Evolutionary conservation across 2,113 vertebrate genomes (phyloP), one percentile per base, ranked within the genome.

Genomic region (Brachyhypopomus gauderio): DNA sequence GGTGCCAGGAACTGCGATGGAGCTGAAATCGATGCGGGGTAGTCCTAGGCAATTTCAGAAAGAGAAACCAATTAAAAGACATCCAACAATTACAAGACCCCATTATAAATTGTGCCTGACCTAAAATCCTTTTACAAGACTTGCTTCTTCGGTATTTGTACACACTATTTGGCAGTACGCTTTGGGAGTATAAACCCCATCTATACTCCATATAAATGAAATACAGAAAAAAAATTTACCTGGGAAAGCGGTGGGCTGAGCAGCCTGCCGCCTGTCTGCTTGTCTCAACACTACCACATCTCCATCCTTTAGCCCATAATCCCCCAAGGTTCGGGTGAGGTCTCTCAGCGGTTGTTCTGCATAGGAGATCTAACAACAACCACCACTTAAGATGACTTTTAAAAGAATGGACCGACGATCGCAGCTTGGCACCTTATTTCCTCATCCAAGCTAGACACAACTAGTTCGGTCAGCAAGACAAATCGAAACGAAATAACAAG

Each of bases 11-110:
- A 99, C 96, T 0, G 96, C 92, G 59, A 99, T 99, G 85, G 96
- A 97, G 87, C 98, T 95, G 88, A 99, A 99, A 88, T 99, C 98
- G 79, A 99, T 99, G 85, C 92, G 94, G 9, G 98, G 98, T 83
- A 99, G 91, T 80, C 95, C 97, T 97, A 27, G 45, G 56, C 64
- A 14, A 74, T 48, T 60, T 59, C 5, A 34, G 27, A 41, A 64
- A 66, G 16, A 25, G 22, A 41, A 48, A 38, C 5, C 80, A 38
- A 84, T 12, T 60, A 14, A 66, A 75, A 0, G 14, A 52, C 41
- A 6, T 5, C 3, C 36, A 22, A 56, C 25, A 77, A 8, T 5
- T 9, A 19, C 62, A 30, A 30, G 30, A 9, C 45, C 45, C 45
- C 12, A 14, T 14, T 52, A 52, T 52, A 52, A 52, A 52, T 14